phyloP scores from a whole-genome alignment of 2,797 vertebrate genomes.

The Bucorvus abyssinicus region DNA sequence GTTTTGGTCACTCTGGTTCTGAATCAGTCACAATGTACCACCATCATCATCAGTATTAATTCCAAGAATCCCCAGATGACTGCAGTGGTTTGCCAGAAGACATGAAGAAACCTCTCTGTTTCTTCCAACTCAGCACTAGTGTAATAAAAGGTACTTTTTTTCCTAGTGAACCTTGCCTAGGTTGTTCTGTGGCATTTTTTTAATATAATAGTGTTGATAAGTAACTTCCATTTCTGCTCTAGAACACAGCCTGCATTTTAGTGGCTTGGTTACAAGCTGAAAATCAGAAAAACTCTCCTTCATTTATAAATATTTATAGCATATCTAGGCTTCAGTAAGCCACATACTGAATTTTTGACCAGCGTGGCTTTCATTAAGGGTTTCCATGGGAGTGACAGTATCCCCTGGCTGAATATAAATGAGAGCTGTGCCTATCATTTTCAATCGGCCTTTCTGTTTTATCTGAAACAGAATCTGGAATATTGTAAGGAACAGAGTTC shows the following conservation, averaged over 20 bases:
- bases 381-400: conserved; percentile 2
- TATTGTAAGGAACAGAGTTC: not conserved
- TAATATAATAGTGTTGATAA: not conserved
- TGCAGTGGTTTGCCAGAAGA: not conserved
- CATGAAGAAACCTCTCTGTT: not conserved
- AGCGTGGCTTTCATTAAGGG: not conserved
- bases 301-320: conserved; percentile 27
- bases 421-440: not conserved
- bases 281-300: not conserved
- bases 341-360: not conserved
- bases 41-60: not conserved
- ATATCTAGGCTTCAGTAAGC: not conserved
- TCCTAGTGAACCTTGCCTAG: not conserved
- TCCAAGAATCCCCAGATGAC: not conserved
- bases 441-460: not conserved
- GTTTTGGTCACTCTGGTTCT: not conserved
- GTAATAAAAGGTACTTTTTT: not conserved
- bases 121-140: not conserved
- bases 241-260: not conserved
- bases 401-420: not conserved
- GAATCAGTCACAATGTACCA: not conserved
- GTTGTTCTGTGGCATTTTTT: not conserved
- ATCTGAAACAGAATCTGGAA: not conserved
- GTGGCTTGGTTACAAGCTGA: not conserved
- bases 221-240: not conserved